Base-by-base conservation (phyloP, 2,888 invertebrate genomes). In the Oscheius sp. region DNA sequence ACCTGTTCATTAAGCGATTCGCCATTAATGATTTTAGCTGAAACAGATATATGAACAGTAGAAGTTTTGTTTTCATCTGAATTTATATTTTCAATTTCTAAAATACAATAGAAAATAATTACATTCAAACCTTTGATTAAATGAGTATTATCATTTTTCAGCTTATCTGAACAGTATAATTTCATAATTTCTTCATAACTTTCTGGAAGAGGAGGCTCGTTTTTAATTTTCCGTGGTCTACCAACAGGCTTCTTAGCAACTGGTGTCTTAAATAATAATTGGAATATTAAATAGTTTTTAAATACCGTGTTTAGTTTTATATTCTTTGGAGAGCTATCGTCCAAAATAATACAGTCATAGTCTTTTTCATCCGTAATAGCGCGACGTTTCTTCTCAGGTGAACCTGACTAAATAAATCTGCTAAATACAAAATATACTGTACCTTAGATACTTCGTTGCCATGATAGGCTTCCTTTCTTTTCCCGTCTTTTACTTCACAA, bases 391-490 rank as follows among this genome's bases (percentile, higher is more conserved):
- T 59, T 59, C 2, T 41, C 17, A 6, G 59, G 59, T 24, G 59
- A 59, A 24, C 28, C 59, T 14, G 30, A 30, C 44, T 44, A 17
- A 44, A 59, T 36, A 38, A 51, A n/a, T n/a, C n/a, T n/a, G n/a
- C n/a, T n/a, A n/a, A n/a, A n/a, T n/a, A n/a, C n/a, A n/a, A n/a
- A n/a, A n/a, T n/a, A n/a, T n/a, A n/a, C n/a, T n/a, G n/a, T n/a
- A 75, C 67, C 54, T 71, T 70, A 24, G 73, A 76, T 14, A 70
- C 71, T 30, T 73, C 71, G n/a, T n/a, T n/a, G n/a, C n/a, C n/a
- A n/a, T n/a, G n/a, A n/a, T n/a, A n/a, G n/a, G 67, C 69, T 30
- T 50, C 62, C 36, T 67, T 67, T 30, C 38, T 44, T 30, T 44
- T 3, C 6, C 30, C 47, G n/a, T n/a, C n/a, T n/a, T n/a, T n/a